Conservation (phyloP, 2,888 invertebrate species). For the Branchinecta sandiegonensis region DNA sequence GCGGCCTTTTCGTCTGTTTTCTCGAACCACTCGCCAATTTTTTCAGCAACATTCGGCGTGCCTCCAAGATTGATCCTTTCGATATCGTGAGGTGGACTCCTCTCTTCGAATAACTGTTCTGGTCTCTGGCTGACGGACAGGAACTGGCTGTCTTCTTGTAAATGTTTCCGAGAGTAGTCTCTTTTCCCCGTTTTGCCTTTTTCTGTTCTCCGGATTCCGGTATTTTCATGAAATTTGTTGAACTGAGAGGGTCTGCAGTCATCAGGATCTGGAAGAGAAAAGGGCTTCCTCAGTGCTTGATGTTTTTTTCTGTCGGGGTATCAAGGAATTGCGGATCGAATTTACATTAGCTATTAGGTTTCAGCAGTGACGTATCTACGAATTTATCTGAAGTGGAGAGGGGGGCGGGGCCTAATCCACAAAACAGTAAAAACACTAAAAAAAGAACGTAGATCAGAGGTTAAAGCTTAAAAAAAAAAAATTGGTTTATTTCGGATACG, state of each 20-base stretch:
- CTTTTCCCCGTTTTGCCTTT: background rate
- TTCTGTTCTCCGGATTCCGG: background rate
- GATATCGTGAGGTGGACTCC: background rate
- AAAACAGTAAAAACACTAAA: too few species aligned
- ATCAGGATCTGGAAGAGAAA: too few species aligned
- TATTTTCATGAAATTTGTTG: background rate
- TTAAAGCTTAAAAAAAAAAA: too few species aligned
- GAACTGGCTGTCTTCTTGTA: constrained; percentile 12
- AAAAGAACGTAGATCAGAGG: too few species aligned
- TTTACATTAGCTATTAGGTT: too few species aligned
- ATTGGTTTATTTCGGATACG: too few species aligned
- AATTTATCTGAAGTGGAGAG: too few species aligned
- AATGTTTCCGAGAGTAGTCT: constrained; percentile 7
- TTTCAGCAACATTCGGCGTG: background rate
- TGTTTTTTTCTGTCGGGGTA: too few species aligned
- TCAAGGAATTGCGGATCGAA: too few species aligned
- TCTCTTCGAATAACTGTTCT: background rate
- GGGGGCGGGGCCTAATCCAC: too few species aligned
- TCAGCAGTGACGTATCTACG: too few species aligned
- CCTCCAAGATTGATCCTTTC: background rate
- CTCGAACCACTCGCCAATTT: constrained; percentile 2
- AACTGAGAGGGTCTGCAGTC: background rate
- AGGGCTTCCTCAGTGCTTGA: too few species aligned
- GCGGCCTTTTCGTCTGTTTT: background rate
- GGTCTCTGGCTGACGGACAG: constrained; percentile 10